These are phyloP conservation scores for Cyanocitta stelleri DNA, from an alignment of 2,113 vertebrate genomes.

Conservation along the genomic window DNA sequence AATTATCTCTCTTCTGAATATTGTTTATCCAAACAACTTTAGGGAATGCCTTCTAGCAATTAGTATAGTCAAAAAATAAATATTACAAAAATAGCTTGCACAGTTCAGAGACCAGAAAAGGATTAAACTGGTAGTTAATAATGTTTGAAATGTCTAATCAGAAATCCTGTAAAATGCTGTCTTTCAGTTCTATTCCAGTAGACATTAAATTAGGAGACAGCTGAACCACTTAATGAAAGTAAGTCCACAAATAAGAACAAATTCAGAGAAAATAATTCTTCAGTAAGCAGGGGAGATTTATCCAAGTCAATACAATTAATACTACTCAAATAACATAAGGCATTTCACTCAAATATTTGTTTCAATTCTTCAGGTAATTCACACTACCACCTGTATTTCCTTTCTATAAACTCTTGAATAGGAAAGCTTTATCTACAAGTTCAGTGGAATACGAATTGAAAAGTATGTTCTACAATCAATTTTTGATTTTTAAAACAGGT, in stretches of 20 bases:
- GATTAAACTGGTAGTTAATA: background rate
- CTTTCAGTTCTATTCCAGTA: background rate
- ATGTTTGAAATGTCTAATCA: constrained; percentile 4
- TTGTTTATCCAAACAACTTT: background rate
- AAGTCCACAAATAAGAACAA: constrained; percentile 32
- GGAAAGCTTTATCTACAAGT: background rate
- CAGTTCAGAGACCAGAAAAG: background rate
- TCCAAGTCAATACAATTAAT: background rate
- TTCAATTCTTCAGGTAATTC: background rate
- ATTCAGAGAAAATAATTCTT: background rate
- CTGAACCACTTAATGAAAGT: background rate
- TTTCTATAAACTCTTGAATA: background rate
- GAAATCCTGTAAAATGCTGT: background rate
- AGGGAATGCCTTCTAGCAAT: background rate
- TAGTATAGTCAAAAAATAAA: background rate
- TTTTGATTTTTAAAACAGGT: background rate
- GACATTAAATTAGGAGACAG: constrained; percentile 21
- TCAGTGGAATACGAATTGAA: background rate
- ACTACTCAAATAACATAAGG: background rate
- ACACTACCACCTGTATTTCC: background rate
- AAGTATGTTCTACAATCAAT: background rate
- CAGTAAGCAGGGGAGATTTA: background rate
- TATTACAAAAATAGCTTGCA: background rate
- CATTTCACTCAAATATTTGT: background rate
- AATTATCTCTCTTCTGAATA: background rate